Evolutionary conservation across 1,140 invertebrate species (phyloP).

Genomic region (Dolichoris vasculosae): DNA sequence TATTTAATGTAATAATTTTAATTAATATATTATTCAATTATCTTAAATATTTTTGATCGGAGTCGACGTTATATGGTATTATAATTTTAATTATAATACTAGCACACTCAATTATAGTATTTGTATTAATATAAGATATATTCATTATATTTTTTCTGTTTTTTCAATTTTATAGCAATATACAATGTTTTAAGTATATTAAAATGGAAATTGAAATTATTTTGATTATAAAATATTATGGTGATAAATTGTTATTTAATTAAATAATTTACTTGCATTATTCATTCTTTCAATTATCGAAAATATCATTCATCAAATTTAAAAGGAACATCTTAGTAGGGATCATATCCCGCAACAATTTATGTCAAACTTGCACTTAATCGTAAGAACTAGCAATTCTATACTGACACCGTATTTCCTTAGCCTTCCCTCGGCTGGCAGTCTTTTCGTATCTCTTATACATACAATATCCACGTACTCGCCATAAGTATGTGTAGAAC

Average conservation of each 20-base stretch:
- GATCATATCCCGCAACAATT: not conserved
- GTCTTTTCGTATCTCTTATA: not conserved
- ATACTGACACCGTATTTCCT: not conserved
- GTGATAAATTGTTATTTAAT: too few relatives aligned
- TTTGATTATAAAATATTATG: too few relatives aligned
- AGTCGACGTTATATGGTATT: too few relatives aligned
- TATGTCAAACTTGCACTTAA: constrained; percentile 20
- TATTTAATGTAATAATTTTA: not conserved
- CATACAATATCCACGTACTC: not conserved
- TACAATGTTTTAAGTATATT: too few relatives aligned
- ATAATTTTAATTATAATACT: too few relatives aligned
- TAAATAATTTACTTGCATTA: too few relatives aligned
- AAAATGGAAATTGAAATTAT: too few relatives aligned
- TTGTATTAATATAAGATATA: too few relatives aligned
- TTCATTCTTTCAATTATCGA: not conserved
- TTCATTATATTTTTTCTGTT: too few relatives aligned
- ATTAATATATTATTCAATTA: not conserved
- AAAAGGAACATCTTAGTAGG: constrained; percentile 24
- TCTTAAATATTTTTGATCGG: too few relatives aligned
- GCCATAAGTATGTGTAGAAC: not conserved
- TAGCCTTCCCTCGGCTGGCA: not conserved
- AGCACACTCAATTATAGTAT: too few relatives aligned
- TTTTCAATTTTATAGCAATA: too few relatives aligned
- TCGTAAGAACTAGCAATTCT: constrained; percentile 1
- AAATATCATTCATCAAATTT: not conserved